Conservation (phyloP, 2,113 vertebrate genomes). For the Pseudopodoces humilis region DNA sequence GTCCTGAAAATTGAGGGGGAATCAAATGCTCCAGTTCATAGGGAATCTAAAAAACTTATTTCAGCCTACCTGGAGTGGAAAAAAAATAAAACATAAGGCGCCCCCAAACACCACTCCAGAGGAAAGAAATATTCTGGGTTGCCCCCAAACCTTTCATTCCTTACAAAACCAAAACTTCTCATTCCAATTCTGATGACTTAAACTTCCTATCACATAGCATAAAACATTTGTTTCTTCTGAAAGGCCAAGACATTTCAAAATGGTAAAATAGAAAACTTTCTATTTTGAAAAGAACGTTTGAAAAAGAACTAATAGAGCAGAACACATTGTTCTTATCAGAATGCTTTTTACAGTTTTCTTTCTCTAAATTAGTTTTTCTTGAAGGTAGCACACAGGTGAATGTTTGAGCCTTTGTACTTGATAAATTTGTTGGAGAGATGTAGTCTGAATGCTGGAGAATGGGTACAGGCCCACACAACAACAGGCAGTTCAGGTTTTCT, state of each 20-base stretch:
- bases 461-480: background rate
- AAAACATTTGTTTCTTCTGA: background rate
- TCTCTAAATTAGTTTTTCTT: constrained; percentile 47
- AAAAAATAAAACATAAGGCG: background rate
- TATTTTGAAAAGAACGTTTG: background rate
- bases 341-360: background rate
- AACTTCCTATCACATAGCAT: background rate
- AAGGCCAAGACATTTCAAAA: constrained; percentile 17
- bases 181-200: background rate
- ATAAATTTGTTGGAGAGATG: background rate
- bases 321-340: constrained; percentile 1
- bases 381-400: constrained; percentile 1
- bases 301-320: background rate
- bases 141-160: background rate
- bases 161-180: constrained; percentile 21
- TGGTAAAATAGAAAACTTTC: background rate
- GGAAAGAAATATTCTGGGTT: background rate
- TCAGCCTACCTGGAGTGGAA: background rate
- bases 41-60: background rate
- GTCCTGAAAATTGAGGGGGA: background rate
- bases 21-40: constrained; percentile 1
- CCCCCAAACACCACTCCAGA: background rate
- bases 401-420: background rate
- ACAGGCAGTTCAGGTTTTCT: background rate
- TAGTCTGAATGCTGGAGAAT: background rate